Evolutionary conservation across 2,113 vertebrate genomes (phyloP), one percentile per base, ranked within the genome.

Genomic region (Hippoglossus stenolepis): DNA sequence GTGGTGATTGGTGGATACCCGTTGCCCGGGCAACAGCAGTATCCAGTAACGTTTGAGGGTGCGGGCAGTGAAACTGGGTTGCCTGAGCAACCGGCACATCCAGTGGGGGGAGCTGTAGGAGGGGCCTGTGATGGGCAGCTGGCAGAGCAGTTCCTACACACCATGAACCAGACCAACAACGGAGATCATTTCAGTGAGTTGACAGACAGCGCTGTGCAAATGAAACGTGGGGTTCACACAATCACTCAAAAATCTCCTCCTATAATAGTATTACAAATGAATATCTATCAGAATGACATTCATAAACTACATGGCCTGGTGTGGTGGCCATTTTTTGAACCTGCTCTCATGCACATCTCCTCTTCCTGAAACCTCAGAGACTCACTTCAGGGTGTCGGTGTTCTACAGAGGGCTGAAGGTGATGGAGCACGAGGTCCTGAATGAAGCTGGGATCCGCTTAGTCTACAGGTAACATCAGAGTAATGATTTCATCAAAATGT

Each of bases 371-470:
- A 78, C 54, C 20, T n/a, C 73, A 97, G 95, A 70, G 18, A 96
- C 96, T 13, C 77, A 93, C 1, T 97, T 96, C 20, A 94, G 78
- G 69, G 90, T 98, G 65, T 83, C 73, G 0, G 91, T 92, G 65
- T 95, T 93, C 92, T 98, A 96, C 87, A 93, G 95, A 85, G 96
- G 97, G 13, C 87, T 70, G 66, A 92, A 85, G 69, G 93, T 96
- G 51, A 85, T 84, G 21, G 89, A 94, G 70, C 70, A 91, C 51
- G 9, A 90, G 17, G 87, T 95, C 35, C 70, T 75, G 21, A 95
- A 94, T 63, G 88, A 87, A 0, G 31, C 62, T 13, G 96, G 96
- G 31, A 86, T 98, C 81, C 86, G 92, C 56, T 75, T 97, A 15
- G 89, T 95, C 17, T 94, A 92, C 89, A 93, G 92, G 94, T 93